These are phyloP conservation scores for Platysteira castanea DNA, from an alignment of 2,113 vertebrate species.

Conservation along the genomic window DNA sequence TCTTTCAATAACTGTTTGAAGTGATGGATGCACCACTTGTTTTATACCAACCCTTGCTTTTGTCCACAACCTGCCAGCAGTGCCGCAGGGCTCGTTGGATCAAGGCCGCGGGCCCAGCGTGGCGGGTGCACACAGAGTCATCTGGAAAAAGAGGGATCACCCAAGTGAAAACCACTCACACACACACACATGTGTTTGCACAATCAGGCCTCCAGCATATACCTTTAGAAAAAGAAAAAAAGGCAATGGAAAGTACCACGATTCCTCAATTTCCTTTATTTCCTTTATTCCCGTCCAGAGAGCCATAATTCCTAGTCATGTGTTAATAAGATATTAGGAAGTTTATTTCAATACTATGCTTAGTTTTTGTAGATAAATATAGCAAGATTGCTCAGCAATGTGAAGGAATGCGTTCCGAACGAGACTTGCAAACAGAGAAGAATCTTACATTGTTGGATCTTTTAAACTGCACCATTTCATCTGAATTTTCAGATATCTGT, in stretches of 20 bases:
- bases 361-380: constrained; percentile 4
- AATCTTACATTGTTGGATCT: constrained; percentile 1
- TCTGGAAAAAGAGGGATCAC: neutral
- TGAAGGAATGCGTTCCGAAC: constrained; percentile 23
- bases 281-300: constrained; percentile 33
- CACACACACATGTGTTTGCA: neutral
- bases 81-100: rapidly evolving
- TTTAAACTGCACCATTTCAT: constrained; percentile 42
- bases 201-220: neutral
- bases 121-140: neutral
- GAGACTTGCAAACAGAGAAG: constrained; percentile 41
- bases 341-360: constrained; percentile 30
- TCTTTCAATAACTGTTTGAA: neutral
- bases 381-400: constrained; percentile 41
- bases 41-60: neutral
- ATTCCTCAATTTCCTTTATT: neutral
- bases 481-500: constrained; percentile 53
- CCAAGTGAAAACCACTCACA: neutral
- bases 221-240: neutral
- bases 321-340: constrained; percentile 23
- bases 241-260: neutral
- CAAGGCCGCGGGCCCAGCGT: rapidly evolving
- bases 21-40: neutral
- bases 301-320: constrained; percentile 30
- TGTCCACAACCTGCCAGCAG: neutral